A percentile compares a stretch with the other conserved stretches of the same genome.
Evolutionary conservation across 2,888 invertebrate genomes (phyloP).

Genomic region (Eumerus sabulonum): DNA sequence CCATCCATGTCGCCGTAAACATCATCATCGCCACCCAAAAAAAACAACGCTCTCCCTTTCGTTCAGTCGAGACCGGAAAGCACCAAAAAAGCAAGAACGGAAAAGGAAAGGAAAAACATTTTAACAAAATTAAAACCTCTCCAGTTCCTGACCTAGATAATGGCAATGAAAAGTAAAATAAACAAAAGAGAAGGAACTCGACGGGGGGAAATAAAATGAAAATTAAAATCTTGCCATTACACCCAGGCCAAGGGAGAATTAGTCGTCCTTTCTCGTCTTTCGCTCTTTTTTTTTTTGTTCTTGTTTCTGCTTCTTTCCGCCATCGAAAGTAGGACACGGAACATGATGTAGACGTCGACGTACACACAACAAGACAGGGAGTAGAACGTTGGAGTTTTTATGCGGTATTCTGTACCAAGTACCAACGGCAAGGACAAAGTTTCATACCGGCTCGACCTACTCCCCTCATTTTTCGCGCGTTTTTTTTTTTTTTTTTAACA

Average conservation of each 20-base stretch:
- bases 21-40: not conserved
- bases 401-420: slow-evolving; percentile 30
- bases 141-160: slow-evolving; percentile 68
- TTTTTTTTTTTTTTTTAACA: slow-evolving; percentile 34
- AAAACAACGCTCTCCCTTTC: slow-evolving; percentile 1
- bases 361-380: not conserved
- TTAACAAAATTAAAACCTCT: slow-evolving; percentile 63
- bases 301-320: not conserved
- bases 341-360: not conserved
- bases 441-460: slow-evolving; percentile 65
- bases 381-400: slow-evolving; percentile 18
- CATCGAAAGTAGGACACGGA: slow-evolving; percentile 54
- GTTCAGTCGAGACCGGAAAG: not conserved
- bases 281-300: too few species aligned
- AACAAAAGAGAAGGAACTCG: slow-evolving; percentile 59
- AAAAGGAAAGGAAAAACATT: not conserved
- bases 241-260: slow-evolving; percentile 62
- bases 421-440: slow-evolving; percentile 61
- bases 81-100: not conserved
- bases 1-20: not conserved
- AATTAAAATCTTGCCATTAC: slow-evolving; percentile 68
- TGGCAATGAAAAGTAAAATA: slow-evolving; percentile 65
- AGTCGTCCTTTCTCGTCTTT: slow-evolving; percentile 39
- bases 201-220: slow-evolving; percentile 61
- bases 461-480: slow-evolving; percentile 2